These are phyloP conservation scores for Brachionus asplanchnoidis DNA, from an alignment of 1,140 invertebrate genomes.

Conservation along the genomic window DNA sequence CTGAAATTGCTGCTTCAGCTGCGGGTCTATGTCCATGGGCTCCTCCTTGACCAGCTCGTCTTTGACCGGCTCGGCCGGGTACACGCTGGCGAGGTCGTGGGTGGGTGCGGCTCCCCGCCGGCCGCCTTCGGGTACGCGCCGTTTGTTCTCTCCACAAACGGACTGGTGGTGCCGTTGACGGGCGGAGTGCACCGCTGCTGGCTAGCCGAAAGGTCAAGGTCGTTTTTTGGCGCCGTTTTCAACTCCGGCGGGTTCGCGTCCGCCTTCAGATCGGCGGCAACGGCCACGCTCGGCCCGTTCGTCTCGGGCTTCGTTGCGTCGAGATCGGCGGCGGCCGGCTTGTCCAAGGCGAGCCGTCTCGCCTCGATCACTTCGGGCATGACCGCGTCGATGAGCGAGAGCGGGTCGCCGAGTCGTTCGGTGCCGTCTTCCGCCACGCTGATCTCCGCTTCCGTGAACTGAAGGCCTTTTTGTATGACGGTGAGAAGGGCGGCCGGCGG, in stretches of 20 bases:
- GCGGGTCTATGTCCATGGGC: constrained; percentile 9
- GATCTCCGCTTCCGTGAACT: constrained; percentile 98
- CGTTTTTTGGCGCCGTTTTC: not conserved
- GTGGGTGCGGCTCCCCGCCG: not conserved
- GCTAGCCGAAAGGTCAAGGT: not conserved
- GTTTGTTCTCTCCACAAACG: not conserved
- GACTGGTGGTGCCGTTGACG: not conserved
- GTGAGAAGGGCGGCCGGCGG: constrained; percentile 89
- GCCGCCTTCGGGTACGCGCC: not conserved
- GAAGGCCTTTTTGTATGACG: constrained; percentile 91
- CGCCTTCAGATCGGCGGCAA: not conserved
- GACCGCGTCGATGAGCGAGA: constrained; percentile 94
- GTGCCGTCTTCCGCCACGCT: constrained; percentile 68
- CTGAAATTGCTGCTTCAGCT: not conserved
- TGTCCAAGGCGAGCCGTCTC: constrained; percentile 63
- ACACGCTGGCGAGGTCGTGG: not conserved
- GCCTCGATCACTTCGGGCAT: constrained; percentile 90
- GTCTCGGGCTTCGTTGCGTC: not conserved
- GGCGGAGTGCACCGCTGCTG: not conserved
- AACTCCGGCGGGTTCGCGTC: not conserved
- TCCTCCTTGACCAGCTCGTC: constrained; percentile 17
- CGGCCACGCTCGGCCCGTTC: not conserved
- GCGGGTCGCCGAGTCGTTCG: constrained; percentile 75
- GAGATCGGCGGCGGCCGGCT: constrained; percentile 44
- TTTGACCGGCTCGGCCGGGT: not conserved